Percentiles rank a stretch among this genome's conserved stretches.
These are phyloP conservation scores for Coturnix japonica DNA, from an alignment of 2,113 vertebrate genomes.

Conservation along the genomic window DNA sequence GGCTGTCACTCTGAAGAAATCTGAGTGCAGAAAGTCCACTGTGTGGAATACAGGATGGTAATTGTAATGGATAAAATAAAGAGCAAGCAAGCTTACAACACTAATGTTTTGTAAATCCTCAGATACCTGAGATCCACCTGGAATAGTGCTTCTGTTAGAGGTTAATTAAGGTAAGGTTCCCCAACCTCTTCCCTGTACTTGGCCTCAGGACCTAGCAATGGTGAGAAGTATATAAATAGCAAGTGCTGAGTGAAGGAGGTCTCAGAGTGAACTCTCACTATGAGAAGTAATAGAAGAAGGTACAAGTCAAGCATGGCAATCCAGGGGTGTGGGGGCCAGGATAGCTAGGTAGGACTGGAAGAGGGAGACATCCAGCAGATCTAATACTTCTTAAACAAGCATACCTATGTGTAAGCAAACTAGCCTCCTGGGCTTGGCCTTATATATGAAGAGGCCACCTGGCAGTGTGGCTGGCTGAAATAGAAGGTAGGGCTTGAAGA, in stretches of 20 bases:
- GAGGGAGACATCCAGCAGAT: background rate
- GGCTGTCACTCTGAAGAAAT: background rate
- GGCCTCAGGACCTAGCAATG: background rate
- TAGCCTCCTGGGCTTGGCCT: background rate
- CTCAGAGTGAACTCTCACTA: background rate
- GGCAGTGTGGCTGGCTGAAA: background rate
- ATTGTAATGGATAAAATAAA: background rate
- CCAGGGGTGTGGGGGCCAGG: background rate
- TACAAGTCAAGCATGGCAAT: background rate
- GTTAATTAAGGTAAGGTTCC: background rate
- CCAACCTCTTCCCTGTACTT: background rate
- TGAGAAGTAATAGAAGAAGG: background rate
- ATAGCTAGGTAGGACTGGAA: background rate
- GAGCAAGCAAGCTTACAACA: background rate
- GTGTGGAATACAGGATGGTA: background rate
- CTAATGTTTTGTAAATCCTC: background rate
- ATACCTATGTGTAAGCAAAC: background rate
- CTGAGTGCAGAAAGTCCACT: slow-evolving; percentile 41
- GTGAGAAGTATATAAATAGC: background rate
- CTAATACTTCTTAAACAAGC: background rate
- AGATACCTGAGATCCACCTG: background rate
- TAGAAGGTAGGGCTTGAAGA: background rate
- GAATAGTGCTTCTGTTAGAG: background rate
- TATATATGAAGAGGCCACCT: background rate
- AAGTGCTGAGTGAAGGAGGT: background rate